Evolutionary conservation across 2,797 vertebrate genomes (phyloP), one percentile per base, ranked within the genome.

Genomic region (Oreortyx pictus): DNA sequence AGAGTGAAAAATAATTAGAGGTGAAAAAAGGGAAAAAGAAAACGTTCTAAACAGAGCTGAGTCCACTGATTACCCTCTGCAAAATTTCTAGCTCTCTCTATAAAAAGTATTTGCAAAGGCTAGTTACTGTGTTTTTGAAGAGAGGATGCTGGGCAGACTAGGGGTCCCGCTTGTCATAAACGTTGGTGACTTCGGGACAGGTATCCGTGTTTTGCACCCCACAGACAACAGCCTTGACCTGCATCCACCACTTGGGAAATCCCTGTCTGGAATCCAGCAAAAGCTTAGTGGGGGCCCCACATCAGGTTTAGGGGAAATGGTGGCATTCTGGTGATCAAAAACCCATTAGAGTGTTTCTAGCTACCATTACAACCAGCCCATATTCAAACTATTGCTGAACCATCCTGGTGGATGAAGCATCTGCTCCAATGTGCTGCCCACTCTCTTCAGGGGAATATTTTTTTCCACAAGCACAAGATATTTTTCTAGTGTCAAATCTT

Each of bases 1-100:
- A 87, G 49, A 84, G 67, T 43, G 20, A 62, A 87, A 91, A 88
- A 49, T 27, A 84, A 91, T 82, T 47, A 91, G 41, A 89, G 8
- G 17, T 16, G 82, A 78, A 88, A 44, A 76, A 71, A 64, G 13
- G 29, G 6, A 7, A 84, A 83, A 79, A 7, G 19, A 61, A 88
- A 95, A 56, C 60, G 39, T 14, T 77, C 66, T 43, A 64, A 31
- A 64, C 31, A 91, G 37, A 93, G 66, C 14, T 5, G 19, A 89
- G 41, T 44, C n/a, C 5, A 24, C 35, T 86, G 65, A 73, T 7
- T 31, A 64, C 19, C 9, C 27, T 78, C 60, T 37, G 44, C 17
- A 82, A 76, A 84, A 82, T 56, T 46, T 76, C 35, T 64, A 64
- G 4, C 24, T 66, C 33, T 27, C 35, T 60, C 74, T 83, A 37